These are phyloP conservation scores for Macrosteles quadrilineatus DNA, from an alignment of 1,140 invertebrate species.

Conservation along the genomic window DNA sequence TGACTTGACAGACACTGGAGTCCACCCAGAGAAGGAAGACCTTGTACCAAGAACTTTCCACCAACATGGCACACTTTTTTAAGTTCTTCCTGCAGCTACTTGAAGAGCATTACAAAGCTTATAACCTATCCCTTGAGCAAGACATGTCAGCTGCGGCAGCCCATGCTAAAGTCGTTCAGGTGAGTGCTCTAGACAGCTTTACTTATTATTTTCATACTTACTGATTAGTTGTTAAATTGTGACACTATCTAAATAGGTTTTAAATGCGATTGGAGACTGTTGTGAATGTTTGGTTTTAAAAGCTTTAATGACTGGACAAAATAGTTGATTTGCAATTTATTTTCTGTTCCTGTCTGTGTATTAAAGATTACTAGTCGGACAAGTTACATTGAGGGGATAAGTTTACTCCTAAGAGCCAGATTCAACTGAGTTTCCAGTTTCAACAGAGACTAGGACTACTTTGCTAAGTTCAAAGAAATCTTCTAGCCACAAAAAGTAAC, in stretches of 20 bases:
- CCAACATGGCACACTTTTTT: constrained; percentile 84
- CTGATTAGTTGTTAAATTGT: too few species aligned
- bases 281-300: not conserved
- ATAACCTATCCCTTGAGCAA: constrained; percentile 62
- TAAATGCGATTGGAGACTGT: not conserved
- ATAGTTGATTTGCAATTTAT: not conserved
- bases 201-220: too few species aligned
- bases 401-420: too few species aligned
- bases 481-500: too few species aligned
- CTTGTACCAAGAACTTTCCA: constrained; percentile 81
- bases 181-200: too few species aligned
- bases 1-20: constrained; percentile 65
- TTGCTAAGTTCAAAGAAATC: too few species aligned
- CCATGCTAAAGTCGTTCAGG: constrained; percentile 75
- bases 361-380: too few species aligned
- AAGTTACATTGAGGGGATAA: too few species aligned
- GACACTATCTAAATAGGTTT: not conserved
- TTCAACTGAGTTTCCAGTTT: too few species aligned
- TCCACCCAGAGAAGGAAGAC: constrained; percentile 83
- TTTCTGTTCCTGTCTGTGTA: not conserved
- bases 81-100: constrained; percentile 78
- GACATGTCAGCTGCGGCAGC: constrained; percentile 62
- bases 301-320: not conserved
- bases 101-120: constrained; percentile 73
- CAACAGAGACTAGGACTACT: too few species aligned